Evolutionary conservation across 2,888 invertebrate genomes (phyloP).

Genomic region (Cosmia trapezina): DNA sequence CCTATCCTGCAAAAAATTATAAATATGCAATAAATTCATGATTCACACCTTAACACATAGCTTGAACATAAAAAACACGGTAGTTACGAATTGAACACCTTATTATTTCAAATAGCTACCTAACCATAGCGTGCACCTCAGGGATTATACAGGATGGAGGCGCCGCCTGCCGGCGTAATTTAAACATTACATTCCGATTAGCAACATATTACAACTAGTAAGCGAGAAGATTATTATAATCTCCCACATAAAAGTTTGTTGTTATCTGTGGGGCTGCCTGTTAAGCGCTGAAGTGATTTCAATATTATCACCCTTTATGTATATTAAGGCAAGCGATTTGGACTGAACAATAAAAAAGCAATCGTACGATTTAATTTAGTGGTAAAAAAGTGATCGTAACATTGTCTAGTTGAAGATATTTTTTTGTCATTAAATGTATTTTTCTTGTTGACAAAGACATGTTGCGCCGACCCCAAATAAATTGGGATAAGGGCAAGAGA

Average conservation of each 20-base stretch:
- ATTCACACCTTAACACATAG: not conserved
- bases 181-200: constrained; percentile 43
- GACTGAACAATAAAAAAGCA: not conserved
- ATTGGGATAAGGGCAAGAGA: not conserved
- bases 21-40: constrained; percentile 6
- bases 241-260: constrained; percentile 36
- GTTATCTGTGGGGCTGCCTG: constrained; percentile 25
- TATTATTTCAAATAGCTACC: constrained; percentile 41
- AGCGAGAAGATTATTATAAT: constrained; percentile 53
- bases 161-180: constrained; percentile 31
- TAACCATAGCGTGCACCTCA: constrained; percentile 13
- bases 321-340: not conserved
- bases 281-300: constrained; percentile 30
- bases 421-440: not conserved
- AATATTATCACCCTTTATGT: constrained; percentile 14
- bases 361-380: not conserved
- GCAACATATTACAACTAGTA: constrained; percentile 51
- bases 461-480: not conserved
- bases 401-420: not conserved
- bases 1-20: not conserved
- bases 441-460: not conserved
- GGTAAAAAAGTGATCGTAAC: not conserved
- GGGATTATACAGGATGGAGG: constrained; percentile 31
- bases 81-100: constrained; percentile 32
- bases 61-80: constrained; percentile 3